Base-by-base conservation (phyloP, 2,888 invertebrate species). In the Zaprionus lineosus region DNA sequence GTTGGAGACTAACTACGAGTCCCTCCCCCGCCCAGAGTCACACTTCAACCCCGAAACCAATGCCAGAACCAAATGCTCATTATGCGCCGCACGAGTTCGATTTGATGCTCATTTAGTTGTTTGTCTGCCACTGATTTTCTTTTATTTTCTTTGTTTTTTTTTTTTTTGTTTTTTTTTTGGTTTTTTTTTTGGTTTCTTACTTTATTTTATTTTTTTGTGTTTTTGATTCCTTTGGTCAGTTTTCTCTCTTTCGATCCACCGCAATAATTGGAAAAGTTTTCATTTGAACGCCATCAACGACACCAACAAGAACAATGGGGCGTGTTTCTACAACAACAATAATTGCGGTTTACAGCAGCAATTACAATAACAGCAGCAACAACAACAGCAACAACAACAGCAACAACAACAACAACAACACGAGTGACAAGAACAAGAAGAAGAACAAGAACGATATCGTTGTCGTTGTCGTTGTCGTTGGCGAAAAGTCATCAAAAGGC, bases 191-290 rank as follows among this genome's bases (percentile, higher is more conserved):
- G 85, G 79, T 58, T 59, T 64, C 61, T 66, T 64, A 82, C 69
- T 77, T 58, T 61, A 61, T 57, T 48, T 52, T 6, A 6, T 53
- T 47, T 47, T 37, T 53, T 16, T 43, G n/a, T 19, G 43, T 24
- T 61, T 51, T 41, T 56, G 36, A 59, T 55, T 44, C 58, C 36
- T 37, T 57, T 61, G 50, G 41, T 59, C 51, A n/a, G n/a, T 43
- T 34, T 50, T 41, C 60, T 14, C 50, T 43, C 41, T 43, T 62
- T 58, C 33, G 73, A 69, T 62, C 69, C 70, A 74, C 87, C 86
- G 81, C 86, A 87, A 87, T 86, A 86, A 86, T 86, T 86, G 88
- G 87, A 86, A 86, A 86, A 86, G 87, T 86, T 86, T 86, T 87
- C 86, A 87, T 87, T 86, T 85, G 86, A 86, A 65, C 81, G 82